Evolutionary conservation across 1,140 invertebrate species (phyloP).

Genomic region (Drosophila suzukii): DNA sequence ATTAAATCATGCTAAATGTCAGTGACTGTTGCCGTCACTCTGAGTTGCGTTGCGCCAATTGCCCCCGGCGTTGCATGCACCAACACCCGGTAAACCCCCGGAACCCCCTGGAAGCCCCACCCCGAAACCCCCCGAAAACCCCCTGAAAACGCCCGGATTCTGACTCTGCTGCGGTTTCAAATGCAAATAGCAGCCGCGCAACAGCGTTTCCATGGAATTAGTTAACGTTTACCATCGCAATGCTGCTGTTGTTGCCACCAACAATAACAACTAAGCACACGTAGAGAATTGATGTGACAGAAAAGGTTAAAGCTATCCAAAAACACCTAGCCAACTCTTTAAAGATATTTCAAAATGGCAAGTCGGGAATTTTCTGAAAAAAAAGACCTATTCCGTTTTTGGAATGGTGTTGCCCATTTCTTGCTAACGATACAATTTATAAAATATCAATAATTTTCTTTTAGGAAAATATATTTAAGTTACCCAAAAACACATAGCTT

Average conservation of each 20-base stretch:
- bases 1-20: slow-evolving; percentile 83
- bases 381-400: too few species aligned
- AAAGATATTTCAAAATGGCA: neutral
- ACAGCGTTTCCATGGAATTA: slow-evolving; percentile 80
- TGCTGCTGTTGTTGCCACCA: slow-evolving; percentile 39
- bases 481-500: too few species aligned
- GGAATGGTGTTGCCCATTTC: too few species aligned
- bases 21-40: slow-evolving; percentile 69
- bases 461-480: too few species aligned
- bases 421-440: too few species aligned
- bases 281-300: slow-evolving; percentile 10
- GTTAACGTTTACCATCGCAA: slow-evolving; percentile 79
- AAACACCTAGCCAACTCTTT: neutral
- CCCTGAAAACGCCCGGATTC: neutral
- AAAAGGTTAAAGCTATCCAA: neutral
- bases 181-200: slow-evolving; percentile 70
- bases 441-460: too few species aligned
- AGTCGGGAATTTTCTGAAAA: neutral
- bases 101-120: neutral
- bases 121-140: too few species aligned
- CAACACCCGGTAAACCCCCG: slow-evolving; percentile 32
- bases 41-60: slow-evolving; percentile 46
- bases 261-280: slow-evolving; percentile 39
- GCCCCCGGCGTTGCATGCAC: slow-evolving; percentile 41
- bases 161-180: slow-evolving; percentile 48